A percentile compares a stretch with the other conserved stretches of the same genome.
These are phyloP conservation scores for Ariolimax columbianus DNA, from an alignment of 2,888 invertebrate species.

Conservation along the genomic window DNA sequence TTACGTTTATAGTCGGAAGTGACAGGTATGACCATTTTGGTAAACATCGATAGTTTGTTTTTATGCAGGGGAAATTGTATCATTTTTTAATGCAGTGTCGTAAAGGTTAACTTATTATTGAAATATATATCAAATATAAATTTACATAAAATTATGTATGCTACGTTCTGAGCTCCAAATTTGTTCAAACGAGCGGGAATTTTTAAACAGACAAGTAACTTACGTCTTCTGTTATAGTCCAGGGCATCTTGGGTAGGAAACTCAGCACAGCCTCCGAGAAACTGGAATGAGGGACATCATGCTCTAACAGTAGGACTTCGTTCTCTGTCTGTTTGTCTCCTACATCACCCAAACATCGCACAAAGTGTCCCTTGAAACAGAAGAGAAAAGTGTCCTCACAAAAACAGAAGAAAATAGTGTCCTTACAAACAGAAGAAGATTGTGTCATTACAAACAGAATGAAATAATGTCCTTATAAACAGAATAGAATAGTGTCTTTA, in stretches of 20 bases:
- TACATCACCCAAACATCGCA: slow-evolving; percentile 92
- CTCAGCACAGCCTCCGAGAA: slow-evolving; percentile 96
- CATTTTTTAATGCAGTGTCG: too few relatives aligned
- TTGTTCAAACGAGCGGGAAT: not conserved
- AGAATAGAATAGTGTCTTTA: not conserved
- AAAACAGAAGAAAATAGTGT: too few relatives aligned
- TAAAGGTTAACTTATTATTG: too few relatives aligned
- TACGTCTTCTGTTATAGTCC: slow-evolving; percentile 91
- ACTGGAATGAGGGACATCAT: slow-evolving; percentile 96
- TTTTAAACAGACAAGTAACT: slow-evolving; percentile 58
- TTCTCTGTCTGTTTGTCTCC: slow-evolving; percentile 98
- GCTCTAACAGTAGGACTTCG: slow-evolving; percentile 94
- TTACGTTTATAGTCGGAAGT: too few relatives aligned
- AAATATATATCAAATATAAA: too few relatives aligned
- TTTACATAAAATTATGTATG: too few relatives aligned
- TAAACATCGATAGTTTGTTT: too few relatives aligned
- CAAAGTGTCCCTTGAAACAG: slow-evolving; percentile 89
- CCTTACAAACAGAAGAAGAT: not conserved
- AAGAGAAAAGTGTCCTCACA: too few relatives aligned
- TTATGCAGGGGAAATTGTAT: too few relatives aligned
- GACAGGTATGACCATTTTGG: too few relatives aligned
- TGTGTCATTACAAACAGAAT: not conserved
- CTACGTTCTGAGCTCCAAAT: too few relatives aligned
- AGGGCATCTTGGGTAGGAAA: slow-evolving; percentile 92
- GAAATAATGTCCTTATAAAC: not conserved